Percentiles rank a stretch among this genome's conserved stretches.
Conservation (phyloP, 2,797 vertebrate species). For the Gymnoscopelus microlampas region DNA sequence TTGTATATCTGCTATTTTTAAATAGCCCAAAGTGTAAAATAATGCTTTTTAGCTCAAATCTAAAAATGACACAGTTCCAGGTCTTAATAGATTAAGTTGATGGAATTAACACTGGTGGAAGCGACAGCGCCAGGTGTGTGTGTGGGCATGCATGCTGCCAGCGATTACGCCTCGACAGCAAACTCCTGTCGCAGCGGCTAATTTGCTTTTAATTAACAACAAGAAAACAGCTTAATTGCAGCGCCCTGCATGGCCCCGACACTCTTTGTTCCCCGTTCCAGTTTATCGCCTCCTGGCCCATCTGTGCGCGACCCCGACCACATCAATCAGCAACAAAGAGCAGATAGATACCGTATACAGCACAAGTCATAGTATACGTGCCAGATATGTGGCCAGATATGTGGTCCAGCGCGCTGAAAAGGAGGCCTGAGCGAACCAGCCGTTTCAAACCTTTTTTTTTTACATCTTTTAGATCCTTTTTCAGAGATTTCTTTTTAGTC, state of each 20-base stretch:
- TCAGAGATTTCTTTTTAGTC: background rate
- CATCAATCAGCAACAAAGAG: slow-evolving; percentile 77
- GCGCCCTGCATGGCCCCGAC: slow-evolving; percentile 74
- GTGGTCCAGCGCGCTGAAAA: slow-evolving; percentile 41
- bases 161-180: slow-evolving; percentile 75
- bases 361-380: too few relatives aligned
- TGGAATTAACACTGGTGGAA: background rate
- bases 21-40: too few relatives aligned
- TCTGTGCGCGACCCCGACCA: slow-evolving; percentile 69
- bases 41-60: too few relatives aligned
- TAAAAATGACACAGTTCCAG: too few relatives aligned
- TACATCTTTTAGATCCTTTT: background rate
- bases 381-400: background rate
- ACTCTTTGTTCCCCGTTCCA: slow-evolving; percentile 74
- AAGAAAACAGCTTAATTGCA: slow-evolving; percentile 83
- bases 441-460: background rate
- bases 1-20: too few relatives aligned
- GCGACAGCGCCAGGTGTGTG: slow-evolving; percentile 67
- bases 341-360: slow-evolving; percentile 9
- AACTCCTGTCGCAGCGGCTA: slow-evolving; percentile 74
- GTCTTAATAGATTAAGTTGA: too few relatives aligned
- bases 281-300: slow-evolving; percentile 75
- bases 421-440: slow-evolving; percentile 37
- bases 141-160: slow-evolving; percentile 64
- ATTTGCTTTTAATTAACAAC: slow-evolving; percentile 85